Conservation (phyloP, 2,113 vertebrate species). For the Sebastes schlegelii region DNA sequence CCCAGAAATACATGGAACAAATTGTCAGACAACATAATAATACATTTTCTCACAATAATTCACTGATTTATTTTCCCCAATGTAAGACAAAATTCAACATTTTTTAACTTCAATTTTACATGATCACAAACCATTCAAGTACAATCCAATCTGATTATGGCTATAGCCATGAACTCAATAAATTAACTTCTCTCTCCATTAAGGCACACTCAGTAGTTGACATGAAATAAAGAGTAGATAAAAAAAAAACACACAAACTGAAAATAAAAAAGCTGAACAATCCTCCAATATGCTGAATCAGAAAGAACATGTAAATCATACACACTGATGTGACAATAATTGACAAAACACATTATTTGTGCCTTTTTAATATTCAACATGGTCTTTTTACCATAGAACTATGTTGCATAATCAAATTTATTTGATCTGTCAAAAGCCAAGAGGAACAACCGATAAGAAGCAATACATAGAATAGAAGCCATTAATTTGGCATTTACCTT, state of each 20-base stretch:
- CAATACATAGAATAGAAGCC: neutral
- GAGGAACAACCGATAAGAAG: neutral
- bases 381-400: neutral
- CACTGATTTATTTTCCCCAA: constrained; percentile 44
- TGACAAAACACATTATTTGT: neutral
- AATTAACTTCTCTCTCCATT: constrained; percentile 38
- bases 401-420: neutral
- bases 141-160: constrained; percentile 4
- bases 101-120: constrained; percentile 32
- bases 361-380: neutral
- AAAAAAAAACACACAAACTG: neutral
- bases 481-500: neutral
- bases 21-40: neutral
- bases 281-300: neutral
- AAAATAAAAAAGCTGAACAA: neutral
- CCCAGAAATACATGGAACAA: neutral
- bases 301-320: neutral
- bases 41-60: neutral
- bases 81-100: neutral
- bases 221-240: neutral
- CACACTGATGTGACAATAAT: neutral
- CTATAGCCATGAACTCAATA: constrained; percentile 35
- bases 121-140: constrained; percentile 33
- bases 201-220: constrained; percentile 43
- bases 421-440: neutral